A percentile compares a stretch with the other conserved stretches of the same genome.
Conservation (phyloP, 2,888 invertebrate genomes). For the Mylabris sibirica region DNA sequence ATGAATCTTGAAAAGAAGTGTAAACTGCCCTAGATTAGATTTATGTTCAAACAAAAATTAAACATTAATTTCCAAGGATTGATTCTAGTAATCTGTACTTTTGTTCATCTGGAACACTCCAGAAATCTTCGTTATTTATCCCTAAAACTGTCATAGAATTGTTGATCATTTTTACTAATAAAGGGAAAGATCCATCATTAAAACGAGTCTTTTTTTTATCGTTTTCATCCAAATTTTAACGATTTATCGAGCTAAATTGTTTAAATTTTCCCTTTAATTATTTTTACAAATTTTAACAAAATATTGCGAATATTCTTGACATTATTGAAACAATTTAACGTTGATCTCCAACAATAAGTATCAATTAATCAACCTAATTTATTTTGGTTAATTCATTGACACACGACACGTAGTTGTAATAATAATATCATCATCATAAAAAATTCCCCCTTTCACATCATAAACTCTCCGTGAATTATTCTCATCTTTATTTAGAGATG, state of each 20-base stretch:
- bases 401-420: neutral
- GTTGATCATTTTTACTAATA: too few relatives aligned
- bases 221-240: too few relatives aligned
- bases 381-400: conserved; percentile 2
- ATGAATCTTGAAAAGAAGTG: conserved; percentile 68
- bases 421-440: neutral
- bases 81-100: too few relatives aligned
- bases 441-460: neutral
- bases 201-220: too few relatives aligned
- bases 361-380: conserved; percentile 9
- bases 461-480: neutral
- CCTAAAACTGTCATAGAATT: too few relatives aligned
- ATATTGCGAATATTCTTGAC: neutral
- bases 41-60: too few relatives aligned
- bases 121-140: too few relatives aligned
- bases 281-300: neutral
- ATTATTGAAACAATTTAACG: neutral
- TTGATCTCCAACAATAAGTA: conserved; percentile 4
- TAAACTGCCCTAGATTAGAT: conserved; percentile 31
- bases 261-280: too few relatives aligned
- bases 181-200: too few relatives aligned
- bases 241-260: too few relatives aligned
- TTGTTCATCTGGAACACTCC: neutral
- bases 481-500: neutral
- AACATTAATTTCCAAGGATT: too few relatives aligned